Conservation (phyloP, 2,797 vertebrate genomes). For the Bryconaethiops microstoma region DNA sequence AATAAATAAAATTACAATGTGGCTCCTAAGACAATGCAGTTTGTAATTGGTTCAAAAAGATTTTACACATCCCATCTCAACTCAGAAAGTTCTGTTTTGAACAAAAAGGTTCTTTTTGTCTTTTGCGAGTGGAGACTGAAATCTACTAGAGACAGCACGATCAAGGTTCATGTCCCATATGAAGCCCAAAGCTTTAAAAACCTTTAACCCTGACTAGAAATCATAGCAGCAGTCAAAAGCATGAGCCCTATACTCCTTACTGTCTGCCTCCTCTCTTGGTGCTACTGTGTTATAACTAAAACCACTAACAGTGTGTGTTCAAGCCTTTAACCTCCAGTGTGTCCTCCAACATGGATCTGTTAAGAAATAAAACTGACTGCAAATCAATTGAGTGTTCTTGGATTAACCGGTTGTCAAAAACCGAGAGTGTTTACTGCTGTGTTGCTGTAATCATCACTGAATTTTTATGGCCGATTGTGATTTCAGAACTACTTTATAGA, state of each 20-base stretch:
- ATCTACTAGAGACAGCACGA: not conserved
- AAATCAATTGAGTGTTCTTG: constrained; percentile 18
- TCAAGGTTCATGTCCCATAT: not conserved
- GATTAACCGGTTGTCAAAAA: no score
- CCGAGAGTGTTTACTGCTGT: no score
- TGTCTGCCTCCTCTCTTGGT: not conserved
- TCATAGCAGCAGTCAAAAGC: not conserved
- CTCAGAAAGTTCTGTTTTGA: not conserved
- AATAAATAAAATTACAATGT: not conserved
- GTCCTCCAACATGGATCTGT: constrained; percentile 8
- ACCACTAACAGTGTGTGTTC: constrained; percentile 20
- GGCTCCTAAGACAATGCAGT: not conserved
- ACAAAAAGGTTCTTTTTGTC: not conserved
- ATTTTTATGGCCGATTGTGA: no score
- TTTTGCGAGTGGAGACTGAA: not conserved
- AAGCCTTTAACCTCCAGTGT: constrained; percentile 32
- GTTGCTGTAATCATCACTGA: no score
- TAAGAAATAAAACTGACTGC: constrained; percentile 51
- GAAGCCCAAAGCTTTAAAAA: not conserved
- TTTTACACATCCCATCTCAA: not conserved
- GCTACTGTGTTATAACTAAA: constrained; percentile 30
- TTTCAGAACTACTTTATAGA: no score
- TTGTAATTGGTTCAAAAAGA: not conserved
- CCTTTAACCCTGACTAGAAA: not conserved
- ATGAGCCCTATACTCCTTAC: not conserved